Conservation (phyloP, 2,888 invertebrate genomes). For the Scaptomyza reducta region DNA sequence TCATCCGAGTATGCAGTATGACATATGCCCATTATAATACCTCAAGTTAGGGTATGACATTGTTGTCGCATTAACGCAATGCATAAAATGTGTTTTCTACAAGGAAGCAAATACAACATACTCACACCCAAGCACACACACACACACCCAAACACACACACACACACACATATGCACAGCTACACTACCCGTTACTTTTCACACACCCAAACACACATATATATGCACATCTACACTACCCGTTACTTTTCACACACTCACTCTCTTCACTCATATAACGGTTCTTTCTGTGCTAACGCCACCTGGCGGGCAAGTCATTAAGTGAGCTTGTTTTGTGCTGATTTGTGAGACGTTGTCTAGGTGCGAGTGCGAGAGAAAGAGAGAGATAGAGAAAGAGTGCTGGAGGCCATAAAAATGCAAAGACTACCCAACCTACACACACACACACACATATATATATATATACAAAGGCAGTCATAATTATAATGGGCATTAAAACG, state of each 20-base stretch:
- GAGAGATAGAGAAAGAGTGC: background rate
- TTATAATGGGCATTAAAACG: conserved; percentile 72
- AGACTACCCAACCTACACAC: conserved; percentile 22
- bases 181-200: background rate
- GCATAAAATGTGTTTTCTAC: conserved; percentile 48
- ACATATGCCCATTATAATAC: background rate
- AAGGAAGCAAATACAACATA: conserved; percentile 34
- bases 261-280: conserved; percentile 19
- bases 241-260: conserved; percentile 16
- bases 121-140: conserved; percentile 4
- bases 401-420: conserved; percentile 69
- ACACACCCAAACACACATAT: too few relatives aligned
- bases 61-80: conserved; percentile 38
- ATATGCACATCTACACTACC: too few relatives aligned
- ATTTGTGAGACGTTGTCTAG: conserved; percentile 43
- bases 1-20: too few relatives aligned
- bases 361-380: background rate
- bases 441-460: conserved; percentile 18
- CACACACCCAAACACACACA: background rate
- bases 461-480: conserved; percentile 16
- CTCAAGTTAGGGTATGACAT: conserved; percentile 24
- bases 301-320: conserved; percentile 73
- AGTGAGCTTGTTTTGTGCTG: conserved; percentile 71
- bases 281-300: conserved; percentile 42
- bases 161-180: too few relatives aligned